These are phyloP conservation scores for Chaetura pelagica DNA, from an alignment of 2,113 vertebrate species.

Conservation along the genomic window DNA sequence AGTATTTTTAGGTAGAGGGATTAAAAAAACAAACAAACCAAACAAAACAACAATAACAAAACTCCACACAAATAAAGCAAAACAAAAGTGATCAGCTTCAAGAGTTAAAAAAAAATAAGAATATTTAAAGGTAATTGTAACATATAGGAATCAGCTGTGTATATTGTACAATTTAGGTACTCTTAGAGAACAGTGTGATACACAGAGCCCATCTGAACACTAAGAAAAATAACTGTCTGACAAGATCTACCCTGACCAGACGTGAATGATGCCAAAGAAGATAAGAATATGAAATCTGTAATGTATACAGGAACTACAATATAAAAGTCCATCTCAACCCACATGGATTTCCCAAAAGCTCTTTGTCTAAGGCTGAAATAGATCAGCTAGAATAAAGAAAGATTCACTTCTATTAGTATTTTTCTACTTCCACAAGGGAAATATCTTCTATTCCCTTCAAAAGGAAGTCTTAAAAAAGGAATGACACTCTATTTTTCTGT, in stretches of 20 bases:
- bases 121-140: background rate
- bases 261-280: background rate
- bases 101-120: background rate
- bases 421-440: background rate
- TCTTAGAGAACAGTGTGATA: background rate
- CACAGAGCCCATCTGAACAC: background rate
- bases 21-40: background rate
- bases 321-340: background rate
- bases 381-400: background rate
- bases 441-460: background rate
- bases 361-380: slow-evolving; percentile 1
- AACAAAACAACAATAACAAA: too few relatives aligned
- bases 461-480: background rate
- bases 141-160: background rate
- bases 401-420: background rate
- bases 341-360: background rate
- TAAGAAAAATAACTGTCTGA: background rate
- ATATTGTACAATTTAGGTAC: background rate
- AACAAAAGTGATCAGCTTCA: background rate
- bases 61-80: background rate
- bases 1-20: background rate
- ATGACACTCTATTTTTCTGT: background rate
- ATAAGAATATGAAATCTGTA: slow-evolving; percentile 21
- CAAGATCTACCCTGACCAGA: background rate
- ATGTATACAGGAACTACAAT: background rate